Evolutionary conservation across 2,113 vertebrate species (phyloP).

Genomic region (Vidua macroura): DNA sequence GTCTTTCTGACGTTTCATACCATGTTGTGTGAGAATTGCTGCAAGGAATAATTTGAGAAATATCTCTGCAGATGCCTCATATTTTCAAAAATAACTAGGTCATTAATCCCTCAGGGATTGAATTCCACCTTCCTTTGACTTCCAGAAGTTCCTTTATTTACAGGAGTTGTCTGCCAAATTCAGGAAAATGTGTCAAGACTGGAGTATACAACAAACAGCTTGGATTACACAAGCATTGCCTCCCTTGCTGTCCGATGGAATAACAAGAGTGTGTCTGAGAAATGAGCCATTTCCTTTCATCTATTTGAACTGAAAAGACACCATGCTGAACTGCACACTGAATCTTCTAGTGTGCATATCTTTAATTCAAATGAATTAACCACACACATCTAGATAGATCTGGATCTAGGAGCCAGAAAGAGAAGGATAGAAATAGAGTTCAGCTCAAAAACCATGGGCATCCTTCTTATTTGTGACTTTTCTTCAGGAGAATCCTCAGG

Average conservation of each 20-base stretch:
- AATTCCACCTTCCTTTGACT: not conserved
- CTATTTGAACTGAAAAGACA: not conserved
- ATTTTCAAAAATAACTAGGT: not conserved
- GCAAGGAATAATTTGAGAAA: not conserved
- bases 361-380: not conserved
- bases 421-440: not conserved
- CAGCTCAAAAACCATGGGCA: not conserved
- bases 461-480: not conserved
- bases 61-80: not conserved
- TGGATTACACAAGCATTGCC: not conserved
- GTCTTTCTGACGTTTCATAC: not conserved
- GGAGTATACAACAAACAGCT: not conserved
- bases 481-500: not conserved
- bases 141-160: not conserved
- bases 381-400: not conserved
- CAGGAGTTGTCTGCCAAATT: not conserved
- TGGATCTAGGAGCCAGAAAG: not conserved
- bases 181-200: not conserved
- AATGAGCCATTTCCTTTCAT: not conserved
- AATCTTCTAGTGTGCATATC: not conserved
- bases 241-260: not conserved
- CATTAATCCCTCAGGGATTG: not conserved
- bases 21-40: not conserved
- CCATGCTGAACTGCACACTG: not conserved
- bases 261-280: not conserved